A percentile compares a stretch with the other conserved stretches of the same genome.
Evolutionary conservation across 2,888 invertebrate species (phyloP).

Genomic region (Sesamia inferens): DNA sequence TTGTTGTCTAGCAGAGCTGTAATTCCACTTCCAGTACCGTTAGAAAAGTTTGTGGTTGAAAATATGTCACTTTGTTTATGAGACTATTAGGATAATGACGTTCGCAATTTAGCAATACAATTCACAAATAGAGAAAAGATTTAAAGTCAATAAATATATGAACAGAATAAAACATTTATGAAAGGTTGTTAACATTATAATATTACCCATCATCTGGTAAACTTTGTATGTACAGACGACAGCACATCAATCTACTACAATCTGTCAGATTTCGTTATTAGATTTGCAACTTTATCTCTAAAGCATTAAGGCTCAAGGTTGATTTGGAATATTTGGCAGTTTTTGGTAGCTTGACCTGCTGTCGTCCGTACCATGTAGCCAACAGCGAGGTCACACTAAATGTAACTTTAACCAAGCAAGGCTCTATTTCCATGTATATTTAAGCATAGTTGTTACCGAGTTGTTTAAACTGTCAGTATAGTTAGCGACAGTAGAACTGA

Average conservation of each 20-base stretch:
- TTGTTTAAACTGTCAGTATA: slow-evolving; percentile 6
- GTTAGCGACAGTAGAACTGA: slow-evolving; percentile 12
- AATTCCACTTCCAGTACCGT: slow-evolving; percentile 61
- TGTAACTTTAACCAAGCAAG: slow-evolving; percentile 9
- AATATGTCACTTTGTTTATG: slow-evolving; percentile 31
- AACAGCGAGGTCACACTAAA: not conserved
- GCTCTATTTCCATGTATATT: slow-evolving; percentile 20
- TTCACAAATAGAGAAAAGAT: too few relatives aligned
- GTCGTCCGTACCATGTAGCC: slow-evolving; percentile 3
- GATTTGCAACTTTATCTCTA: too few relatives aligned
- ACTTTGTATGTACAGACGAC: not conserved
- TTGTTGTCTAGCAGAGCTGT: slow-evolving; percentile 57
- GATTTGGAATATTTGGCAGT: too few relatives aligned
- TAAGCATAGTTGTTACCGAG: slow-evolving; percentile 20
- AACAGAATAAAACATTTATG: not conserved
- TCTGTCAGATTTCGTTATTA: too few relatives aligned
- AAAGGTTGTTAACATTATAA: not conserved
- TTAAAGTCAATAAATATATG: not conserved
- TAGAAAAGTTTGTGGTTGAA: slow-evolving; percentile 65
- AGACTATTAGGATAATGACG: slow-evolving; percentile 7
- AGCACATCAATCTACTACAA: too few relatives aligned
- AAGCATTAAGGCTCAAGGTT: too few relatives aligned
- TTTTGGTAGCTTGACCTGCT: too few relatives aligned
- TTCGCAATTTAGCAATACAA: too few relatives aligned
- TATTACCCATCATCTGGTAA: not conserved